Evolutionary conservation across 2,797 vertebrate species (phyloP).

Genomic region (Thalassophryne amazonica): DNA sequence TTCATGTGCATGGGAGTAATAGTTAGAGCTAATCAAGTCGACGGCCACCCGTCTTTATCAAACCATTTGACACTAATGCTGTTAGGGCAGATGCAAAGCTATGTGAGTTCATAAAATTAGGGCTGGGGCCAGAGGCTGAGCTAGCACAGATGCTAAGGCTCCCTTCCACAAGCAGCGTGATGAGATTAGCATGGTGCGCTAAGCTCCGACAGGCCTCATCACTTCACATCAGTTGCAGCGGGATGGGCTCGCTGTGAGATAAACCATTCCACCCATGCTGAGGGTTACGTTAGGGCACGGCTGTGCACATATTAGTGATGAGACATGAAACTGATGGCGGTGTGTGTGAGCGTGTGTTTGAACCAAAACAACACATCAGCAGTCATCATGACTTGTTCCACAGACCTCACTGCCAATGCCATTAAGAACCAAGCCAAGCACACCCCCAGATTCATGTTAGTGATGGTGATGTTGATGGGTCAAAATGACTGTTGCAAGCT

Average conservation of each 20-base stretch:
- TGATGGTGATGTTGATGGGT: constrained; percentile 64
- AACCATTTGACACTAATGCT: constrained; percentile 72
- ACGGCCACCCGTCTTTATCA: constrained; percentile 66
- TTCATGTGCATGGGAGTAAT: constrained; percentile 26
- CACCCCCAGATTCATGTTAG: constrained; percentile 60
- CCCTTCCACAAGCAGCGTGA: constrained; percentile 51
- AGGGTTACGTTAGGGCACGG: neutral
- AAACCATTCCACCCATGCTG: constrained; percentile 39
- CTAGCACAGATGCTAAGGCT: constrained; percentile 55
- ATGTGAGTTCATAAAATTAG: constrained; percentile 75
- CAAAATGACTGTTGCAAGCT: constrained; percentile 72
- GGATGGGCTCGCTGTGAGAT: constrained; percentile 39
- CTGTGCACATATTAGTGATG: neutral
- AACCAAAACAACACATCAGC: constrained; percentile 48
- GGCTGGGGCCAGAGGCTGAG: constrained; percentile 44
- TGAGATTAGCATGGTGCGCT: constrained; percentile 64
- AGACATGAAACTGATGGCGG: neutral
- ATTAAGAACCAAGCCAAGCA: constrained; percentile 66
- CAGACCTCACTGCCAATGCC: constrained; percentile 51
- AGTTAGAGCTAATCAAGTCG: constrained; percentile 61
- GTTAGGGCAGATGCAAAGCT: constrained; percentile 76
- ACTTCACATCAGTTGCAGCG: constrained; percentile 66
- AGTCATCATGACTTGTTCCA: constrained; percentile 60
- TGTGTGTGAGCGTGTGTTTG: constrained; percentile 10
- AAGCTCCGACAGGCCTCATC: constrained; percentile 71